phyloP scores from a whole-genome alignment of 2,113 vertebrate species.

The Ellobius talpinus region DNA sequence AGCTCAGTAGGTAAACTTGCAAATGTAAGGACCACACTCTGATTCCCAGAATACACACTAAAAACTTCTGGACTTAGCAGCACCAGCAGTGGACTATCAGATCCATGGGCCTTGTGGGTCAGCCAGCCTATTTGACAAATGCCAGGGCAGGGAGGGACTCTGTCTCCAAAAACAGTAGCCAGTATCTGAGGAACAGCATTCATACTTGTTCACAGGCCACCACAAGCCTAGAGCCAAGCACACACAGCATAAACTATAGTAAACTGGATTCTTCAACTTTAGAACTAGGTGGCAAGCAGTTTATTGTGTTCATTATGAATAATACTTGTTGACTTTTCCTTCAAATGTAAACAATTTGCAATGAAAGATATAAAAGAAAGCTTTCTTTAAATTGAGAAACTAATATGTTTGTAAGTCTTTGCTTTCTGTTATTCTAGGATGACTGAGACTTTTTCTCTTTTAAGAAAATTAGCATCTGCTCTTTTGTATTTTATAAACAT shows the following conservation, averaged over 20 bases:
- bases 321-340: neutral
- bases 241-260: neutral
- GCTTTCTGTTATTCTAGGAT: neutral
- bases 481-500: neutral
- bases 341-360: slow-evolving; percentile 35
- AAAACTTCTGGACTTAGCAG: neutral
- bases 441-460: neutral
- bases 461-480: neutral
- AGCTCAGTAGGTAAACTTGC: neutral
- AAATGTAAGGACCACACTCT: neutral
- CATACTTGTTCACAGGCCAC: no score
- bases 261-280: neutral
- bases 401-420: neutral
- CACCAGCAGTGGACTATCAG: neutral
- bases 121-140: no score
- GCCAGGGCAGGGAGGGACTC: neutral
- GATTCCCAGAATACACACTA: neutral
- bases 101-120: neutral
- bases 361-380: neutral
- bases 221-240: neutral
- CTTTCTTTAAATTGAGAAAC: neutral
- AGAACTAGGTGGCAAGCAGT: neutral
- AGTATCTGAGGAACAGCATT: no score
- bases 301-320: neutral
- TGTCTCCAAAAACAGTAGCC: neutral